Percentiles rank a stretch among this genome's conserved stretches.
Conservation (phyloP, 1,140 invertebrate genomes). For the Vanessa atalanta region DNA sequence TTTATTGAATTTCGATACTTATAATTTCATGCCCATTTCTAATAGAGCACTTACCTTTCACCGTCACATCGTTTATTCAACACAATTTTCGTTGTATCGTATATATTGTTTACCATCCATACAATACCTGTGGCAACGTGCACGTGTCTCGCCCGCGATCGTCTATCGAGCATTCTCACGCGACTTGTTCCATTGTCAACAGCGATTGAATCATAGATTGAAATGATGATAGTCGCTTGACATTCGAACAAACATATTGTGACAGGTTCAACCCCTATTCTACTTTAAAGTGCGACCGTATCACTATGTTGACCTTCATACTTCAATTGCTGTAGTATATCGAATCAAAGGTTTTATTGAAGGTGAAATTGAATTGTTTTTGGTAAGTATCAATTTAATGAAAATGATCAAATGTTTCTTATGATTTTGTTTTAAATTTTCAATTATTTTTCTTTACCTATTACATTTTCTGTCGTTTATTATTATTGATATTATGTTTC, state of each 20-base stretch:
- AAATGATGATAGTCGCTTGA: conserved; percentile 39
- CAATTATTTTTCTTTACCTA: too few relatives aligned
- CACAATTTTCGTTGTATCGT: conserved; percentile 23
- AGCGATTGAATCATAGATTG: conserved; percentile 45
- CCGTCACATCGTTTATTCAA: background rate
- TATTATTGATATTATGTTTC: too few relatives aligned
- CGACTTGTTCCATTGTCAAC: conserved; percentile 40
- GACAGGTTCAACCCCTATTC: conserved; percentile 20
- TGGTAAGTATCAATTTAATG: too few relatives aligned
- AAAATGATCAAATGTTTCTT: too few relatives aligned
- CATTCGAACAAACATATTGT: conserved; percentile 20
- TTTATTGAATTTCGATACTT: too few relatives aligned
- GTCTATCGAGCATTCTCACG: conserved; percentile 37
- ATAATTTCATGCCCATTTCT: background rate
- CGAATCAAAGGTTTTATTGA: background rate
- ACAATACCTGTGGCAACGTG: conserved; percentile 23
- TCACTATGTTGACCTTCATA: background rate
- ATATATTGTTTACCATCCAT: conserved; percentile 32
- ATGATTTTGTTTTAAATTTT: too few relatives aligned
- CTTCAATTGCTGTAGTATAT: conserved; percentile 1
- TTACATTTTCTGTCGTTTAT: too few relatives aligned
- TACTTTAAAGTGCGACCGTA: background rate
- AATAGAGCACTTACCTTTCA: background rate
- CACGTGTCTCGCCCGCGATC: conserved; percentile 32
- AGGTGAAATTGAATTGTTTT: too few relatives aligned